phyloP scores from a whole-genome alignment of 2,797 vertebrate genomes.

The Notolepis coatsorum region DNA sequence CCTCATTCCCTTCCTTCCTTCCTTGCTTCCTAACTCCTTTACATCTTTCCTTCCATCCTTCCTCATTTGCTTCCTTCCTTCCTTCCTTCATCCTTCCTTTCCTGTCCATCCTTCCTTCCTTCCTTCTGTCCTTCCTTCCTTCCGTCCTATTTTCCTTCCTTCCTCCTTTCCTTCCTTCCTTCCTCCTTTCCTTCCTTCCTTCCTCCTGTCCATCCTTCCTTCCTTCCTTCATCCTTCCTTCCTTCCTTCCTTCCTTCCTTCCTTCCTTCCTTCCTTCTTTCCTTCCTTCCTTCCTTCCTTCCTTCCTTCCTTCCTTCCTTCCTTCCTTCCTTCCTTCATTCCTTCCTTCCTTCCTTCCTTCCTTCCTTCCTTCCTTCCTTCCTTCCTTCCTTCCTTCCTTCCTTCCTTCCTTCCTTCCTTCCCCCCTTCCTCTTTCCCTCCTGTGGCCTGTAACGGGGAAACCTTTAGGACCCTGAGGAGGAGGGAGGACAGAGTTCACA shows the following conservation, averaged over 20 bases:
- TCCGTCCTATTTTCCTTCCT: constrained; percentile 12
- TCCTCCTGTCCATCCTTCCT: constrained; percentile 10
- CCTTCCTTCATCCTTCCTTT: too few species aligned
- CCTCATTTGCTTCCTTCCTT: too few species aligned
- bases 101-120: background rate
- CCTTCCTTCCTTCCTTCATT: background rate
- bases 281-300: background rate
- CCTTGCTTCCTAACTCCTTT: too few species aligned
- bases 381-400: background rate
- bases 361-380: background rate
- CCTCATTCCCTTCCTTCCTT: too few species aligned
- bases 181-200: background rate
- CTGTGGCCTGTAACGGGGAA: too few species aligned
- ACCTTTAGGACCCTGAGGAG: too few species aligned
- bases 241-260: background rate
- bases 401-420: background rate
- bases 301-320: background rate
- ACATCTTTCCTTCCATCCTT: too few species aligned
- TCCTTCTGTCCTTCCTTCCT: too few species aligned
- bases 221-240: background rate
- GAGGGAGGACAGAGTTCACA: too few species aligned
- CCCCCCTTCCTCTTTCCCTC: background rate
- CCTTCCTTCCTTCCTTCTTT: background rate
- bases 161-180: background rate
- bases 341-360: background rate